Conservation (phyloP, 2,888 invertebrate species). For the Morpho deidamia region DNA sequence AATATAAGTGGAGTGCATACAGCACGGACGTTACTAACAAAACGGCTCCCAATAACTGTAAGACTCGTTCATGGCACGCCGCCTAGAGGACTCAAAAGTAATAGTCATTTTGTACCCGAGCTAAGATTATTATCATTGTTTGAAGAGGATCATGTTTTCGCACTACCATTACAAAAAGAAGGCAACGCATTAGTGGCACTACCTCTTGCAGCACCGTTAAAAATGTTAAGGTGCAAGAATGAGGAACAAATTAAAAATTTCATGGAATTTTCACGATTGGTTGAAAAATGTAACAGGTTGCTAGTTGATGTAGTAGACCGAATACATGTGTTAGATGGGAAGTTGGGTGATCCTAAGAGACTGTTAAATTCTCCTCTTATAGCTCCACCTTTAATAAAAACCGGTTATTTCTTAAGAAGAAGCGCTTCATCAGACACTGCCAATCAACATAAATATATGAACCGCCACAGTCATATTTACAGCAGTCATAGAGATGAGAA, state of each 20-base stretch:
- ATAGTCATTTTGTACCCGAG: constrained; percentile 90
- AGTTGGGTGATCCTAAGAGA: constrained; percentile 82
- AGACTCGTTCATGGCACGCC: constrained; percentile 94
- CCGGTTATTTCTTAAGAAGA: constrained; percentile 85
- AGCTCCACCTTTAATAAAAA: constrained; percentile 72
- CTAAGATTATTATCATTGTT: constrained; percentile 89
- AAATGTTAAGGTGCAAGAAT: constrained; percentile 89
- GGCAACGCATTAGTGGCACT: constrained; percentile 87
- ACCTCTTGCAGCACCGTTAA: constrained; percentile 91
- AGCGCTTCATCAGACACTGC: constrained; percentile 88
- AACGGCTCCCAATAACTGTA: constrained; percentile 94
- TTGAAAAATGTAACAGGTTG: constrained; percentile 87
- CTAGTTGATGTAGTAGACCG: constrained; percentile 88
- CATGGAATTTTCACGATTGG: constrained; percentile 86
- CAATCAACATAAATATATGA: constrained; percentile 74
- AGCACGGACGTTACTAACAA: constrained; percentile 91
- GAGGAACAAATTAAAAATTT: constrained; percentile 87
- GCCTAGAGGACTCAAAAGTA: constrained; percentile 89
- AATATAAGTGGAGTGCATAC: constrained; percentile 97
- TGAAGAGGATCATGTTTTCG: constrained; percentile 92
- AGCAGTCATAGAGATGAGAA: constrained; percentile 81
- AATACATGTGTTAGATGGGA: constrained; percentile 88
- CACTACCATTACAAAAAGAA: constrained; percentile 89
- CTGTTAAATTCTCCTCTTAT: constrained; percentile 62
- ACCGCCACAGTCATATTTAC: constrained; percentile 73